phyloP scores from a whole-genome alignment of 2,113 vertebrate genomes.

The Neoarius graeffei region DNA sequence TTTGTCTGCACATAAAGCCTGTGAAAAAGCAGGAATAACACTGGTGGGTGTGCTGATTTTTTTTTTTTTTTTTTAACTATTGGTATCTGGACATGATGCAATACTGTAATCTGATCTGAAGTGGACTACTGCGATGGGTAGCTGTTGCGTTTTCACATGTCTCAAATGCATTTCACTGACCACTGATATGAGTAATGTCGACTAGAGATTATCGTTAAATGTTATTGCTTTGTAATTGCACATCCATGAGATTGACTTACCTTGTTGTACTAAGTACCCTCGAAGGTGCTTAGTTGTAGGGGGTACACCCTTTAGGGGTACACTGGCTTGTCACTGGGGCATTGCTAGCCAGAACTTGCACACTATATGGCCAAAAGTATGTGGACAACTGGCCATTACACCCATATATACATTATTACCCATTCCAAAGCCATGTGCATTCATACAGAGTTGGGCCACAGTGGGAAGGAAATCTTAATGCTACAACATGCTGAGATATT shows the following conservation, averaged over 20 bases:
- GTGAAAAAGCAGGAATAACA: not conserved
- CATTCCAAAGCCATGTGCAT: not conserved
- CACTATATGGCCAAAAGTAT: not conserved
- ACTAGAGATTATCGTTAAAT: not conserved
- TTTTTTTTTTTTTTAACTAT: not conserved
- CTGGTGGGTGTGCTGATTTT: not conserved
- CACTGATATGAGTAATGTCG: not conserved
- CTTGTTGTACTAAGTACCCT: not conserved
- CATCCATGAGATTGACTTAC: not conserved
- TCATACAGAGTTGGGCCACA: not conserved
- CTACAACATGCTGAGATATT: not conserved
- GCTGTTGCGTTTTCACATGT: not conserved
- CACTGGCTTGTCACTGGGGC: too few species aligned
- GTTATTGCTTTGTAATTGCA: not conserved
- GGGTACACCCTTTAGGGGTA: too few species aligned
- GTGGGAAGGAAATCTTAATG: not conserved
- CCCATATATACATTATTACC: not conserved
- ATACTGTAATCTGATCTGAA: not conserved
- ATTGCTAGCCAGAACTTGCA: too few species aligned
- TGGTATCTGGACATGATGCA: not conserved
- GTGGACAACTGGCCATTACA: not conserved
- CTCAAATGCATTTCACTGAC: not conserved
- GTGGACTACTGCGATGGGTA: not conserved
- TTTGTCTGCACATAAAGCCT: slow-evolving; percentile 11
- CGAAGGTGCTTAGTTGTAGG: too few species aligned